Evolutionary conservation across 2,888 invertebrate species (phyloP).

Genomic region (Ectropis crepuscularia): DNA sequence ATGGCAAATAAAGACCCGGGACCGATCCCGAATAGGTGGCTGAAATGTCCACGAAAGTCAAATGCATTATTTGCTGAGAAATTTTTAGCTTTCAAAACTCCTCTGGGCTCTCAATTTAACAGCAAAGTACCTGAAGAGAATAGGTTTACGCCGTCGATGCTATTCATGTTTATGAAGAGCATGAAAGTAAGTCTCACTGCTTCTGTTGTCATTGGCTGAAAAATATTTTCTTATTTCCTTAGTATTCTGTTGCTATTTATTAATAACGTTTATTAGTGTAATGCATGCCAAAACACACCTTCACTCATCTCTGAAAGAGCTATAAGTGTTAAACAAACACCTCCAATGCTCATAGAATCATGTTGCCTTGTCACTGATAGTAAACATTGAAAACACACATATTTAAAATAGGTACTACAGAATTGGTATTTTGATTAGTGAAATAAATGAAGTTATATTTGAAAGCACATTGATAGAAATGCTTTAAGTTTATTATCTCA

Average conservation of each 20-base stretch:
- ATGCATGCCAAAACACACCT: not conserved
- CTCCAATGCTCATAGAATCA: no score
- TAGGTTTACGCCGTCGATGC: constrained; percentile 94
- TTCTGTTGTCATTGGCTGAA: constrained; percentile 37
- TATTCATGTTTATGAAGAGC: constrained; percentile 91
- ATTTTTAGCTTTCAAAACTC: constrained; percentile 98
- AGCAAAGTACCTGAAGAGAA: constrained; percentile 92
- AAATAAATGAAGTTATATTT: no score
- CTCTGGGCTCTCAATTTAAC: constrained; percentile 92
- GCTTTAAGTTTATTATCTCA: no score
- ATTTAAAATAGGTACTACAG: no score
- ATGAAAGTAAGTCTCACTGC: constrained; percentile 85
- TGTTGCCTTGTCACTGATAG: no score
- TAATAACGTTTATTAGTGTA: not conserved
- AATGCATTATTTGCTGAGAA: constrained; percentile 89
- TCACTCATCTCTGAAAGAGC: no score
- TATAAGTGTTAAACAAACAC: no score
- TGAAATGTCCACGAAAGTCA: constrained; percentile 94
- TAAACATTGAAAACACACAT: no score
- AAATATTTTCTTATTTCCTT: constrained; percentile 40
- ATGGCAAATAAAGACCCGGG: constrained; percentile 79
- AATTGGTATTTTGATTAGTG: no score
- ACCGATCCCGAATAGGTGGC: constrained; percentile 94
- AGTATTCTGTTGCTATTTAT: not conserved
- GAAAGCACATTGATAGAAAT: no score